Evolutionary conservation across 2,113 vertebrate species (phyloP).

Genomic region (Halichoeres trimaculatus): DNA sequence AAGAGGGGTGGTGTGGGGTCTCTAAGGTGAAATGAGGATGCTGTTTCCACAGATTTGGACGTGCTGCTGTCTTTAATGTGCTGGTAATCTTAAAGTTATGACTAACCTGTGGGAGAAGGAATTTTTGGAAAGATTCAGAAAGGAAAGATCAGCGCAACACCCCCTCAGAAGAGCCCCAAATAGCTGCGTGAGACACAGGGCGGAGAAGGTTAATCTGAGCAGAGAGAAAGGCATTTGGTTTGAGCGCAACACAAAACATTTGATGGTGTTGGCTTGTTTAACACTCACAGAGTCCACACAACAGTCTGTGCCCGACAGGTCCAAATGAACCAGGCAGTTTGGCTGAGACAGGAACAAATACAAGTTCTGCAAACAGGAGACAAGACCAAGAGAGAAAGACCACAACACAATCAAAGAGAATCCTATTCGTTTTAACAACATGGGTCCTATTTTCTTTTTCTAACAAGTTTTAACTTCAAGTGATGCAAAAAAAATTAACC

Average conservation of each 20-base stretch:
- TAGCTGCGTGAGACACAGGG: constrained; percentile 80
- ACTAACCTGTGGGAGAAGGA: constrained; percentile 89
- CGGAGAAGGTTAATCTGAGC: constrained; percentile 59
- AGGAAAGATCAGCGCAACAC: constrained; percentile 89
- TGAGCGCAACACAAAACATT: not conserved
- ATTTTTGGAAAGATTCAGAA: constrained; percentile 90
- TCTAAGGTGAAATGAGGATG: constrained; percentile 23
- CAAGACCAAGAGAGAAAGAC: constrained; percentile 21
- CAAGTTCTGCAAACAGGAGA: constrained; percentile 68
- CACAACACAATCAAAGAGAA: constrained; percentile 7
- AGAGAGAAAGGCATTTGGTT: constrained; percentile 27
- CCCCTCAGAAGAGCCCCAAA: constrained; percentile 89
- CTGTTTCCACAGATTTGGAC: not conserved
- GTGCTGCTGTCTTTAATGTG: constrained; percentile 26
- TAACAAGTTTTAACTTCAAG: too few species aligned
- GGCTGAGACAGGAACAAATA: constrained; percentile 91
- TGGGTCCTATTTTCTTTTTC: too few species aligned
- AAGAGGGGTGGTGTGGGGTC: not conserved
- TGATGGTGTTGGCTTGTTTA: not conserved
- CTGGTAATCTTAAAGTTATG: constrained; percentile 41
- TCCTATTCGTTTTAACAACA: too few species aligned
- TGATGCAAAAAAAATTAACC: too few species aligned
- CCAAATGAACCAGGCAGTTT: constrained; percentile 91
- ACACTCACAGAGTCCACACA: constrained; percentile 87
- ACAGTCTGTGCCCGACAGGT: constrained; percentile 91